Evolutionary conservation across 2,113 vertebrate genomes (phyloP).

Genomic region (Sterrhoptilus dennistouni): DNA sequence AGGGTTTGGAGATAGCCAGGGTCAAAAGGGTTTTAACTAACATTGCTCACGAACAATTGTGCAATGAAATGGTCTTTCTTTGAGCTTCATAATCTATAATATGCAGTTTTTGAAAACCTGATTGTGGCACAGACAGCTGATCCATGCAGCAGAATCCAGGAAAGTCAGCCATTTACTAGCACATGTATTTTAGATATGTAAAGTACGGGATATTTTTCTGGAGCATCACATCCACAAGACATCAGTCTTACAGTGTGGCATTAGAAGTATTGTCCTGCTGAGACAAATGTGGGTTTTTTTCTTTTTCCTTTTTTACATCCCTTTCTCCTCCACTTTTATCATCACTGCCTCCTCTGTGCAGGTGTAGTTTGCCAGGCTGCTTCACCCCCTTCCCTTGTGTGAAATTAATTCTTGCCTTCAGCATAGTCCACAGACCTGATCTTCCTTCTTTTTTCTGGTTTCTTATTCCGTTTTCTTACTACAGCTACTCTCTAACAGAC

Average conservation of each 20-base stretch:
- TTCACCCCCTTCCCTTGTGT: background rate
- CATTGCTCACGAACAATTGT: background rate
- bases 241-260: background rate
- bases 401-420: constrained; percentile 1
- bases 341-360: background rate
- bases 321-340: background rate
- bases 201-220: background rate
- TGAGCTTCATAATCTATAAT: background rate
- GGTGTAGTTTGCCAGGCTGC: background rate
- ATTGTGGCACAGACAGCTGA: background rate
- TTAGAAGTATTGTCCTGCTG: background rate
- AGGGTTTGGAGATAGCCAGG: background rate
- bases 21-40: background rate
- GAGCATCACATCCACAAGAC: background rate
- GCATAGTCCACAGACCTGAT: background rate
- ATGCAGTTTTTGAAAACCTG: background rate
- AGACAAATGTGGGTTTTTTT: background rate
- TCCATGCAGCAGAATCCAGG: background rate
- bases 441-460: background rate
- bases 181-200: background rate
- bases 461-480: background rate
- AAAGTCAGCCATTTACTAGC: background rate
- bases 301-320: background rate
- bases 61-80: background rate
- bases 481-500: background rate